Percentiles rank a stretch among this genome's conserved stretches.
These are phyloP conservation scores for Pogonomyrmex barbatus DNA, from an alignment of 1,140 invertebrate species.

Conservation along the genomic window DNA sequence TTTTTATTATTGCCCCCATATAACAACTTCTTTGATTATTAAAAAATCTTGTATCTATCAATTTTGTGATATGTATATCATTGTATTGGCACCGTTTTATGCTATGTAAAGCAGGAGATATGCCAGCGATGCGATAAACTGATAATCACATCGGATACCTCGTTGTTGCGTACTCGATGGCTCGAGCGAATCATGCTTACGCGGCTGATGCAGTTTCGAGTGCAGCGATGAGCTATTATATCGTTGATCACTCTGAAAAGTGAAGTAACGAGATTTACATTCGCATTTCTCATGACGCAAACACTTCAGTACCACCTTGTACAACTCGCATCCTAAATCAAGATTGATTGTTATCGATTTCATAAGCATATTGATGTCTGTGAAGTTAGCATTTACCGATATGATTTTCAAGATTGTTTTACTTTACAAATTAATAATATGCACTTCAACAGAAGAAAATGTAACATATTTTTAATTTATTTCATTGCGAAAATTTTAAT, in stretches of 20 bases:
- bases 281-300: slow-evolving; percentile 38
- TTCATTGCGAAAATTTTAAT: not conserved
- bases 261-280: slow-evolving; percentile 54
- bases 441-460: not conserved
- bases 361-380: not conserved
- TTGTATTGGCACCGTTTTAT: slow-evolving; percentile 19
- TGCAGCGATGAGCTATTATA: slow-evolving; percentile 50
- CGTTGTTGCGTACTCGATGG: slow-evolving; percentile 43
- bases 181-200: slow-evolving; percentile 53
- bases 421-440: not conserved
- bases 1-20: not conserved
- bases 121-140: slow-evolving; percentile 57
- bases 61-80: slow-evolving; percentile 7
- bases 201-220: slow-evolving; percentile 50
- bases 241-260: slow-evolving; percentile 44
- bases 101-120: slow-evolving; percentile 33
- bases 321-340: slow-evolving; percentile 20
- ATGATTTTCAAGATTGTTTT: not conserved
- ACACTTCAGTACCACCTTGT: slow-evolving; percentile 36
- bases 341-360: slow-evolving; percentile 45
- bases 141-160: slow-evolving; percentile 43
- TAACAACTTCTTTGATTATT: not conserved
- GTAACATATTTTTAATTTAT: not conserved
- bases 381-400: slow-evolving; percentile 6
- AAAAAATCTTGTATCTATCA: not conserved